phyloP scores from a whole-genome alignment of 1,140 invertebrate species.

The Tetramorium simillimum region DNA sequence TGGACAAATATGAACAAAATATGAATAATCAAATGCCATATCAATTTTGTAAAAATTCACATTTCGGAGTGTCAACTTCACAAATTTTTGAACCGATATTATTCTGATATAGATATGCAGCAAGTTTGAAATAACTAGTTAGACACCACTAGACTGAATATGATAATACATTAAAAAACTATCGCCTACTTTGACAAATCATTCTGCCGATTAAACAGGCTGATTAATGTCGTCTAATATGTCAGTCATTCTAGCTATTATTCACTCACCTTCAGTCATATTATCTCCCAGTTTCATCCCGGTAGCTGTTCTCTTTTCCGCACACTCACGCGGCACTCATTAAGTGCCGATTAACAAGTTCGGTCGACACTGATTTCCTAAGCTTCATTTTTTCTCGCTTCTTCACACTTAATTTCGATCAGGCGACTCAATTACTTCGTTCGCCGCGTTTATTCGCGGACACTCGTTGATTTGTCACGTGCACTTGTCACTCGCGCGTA shows the following conservation, averaged over 20 bases:
- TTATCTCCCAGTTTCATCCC: slow-evolving; percentile 75
- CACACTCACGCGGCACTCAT: slow-evolving; percentile 27
- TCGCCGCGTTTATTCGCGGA: not conserved
- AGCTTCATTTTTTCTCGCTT: slow-evolving; percentile 1
- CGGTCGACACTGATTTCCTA: not conserved
- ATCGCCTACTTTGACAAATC: not conserved
- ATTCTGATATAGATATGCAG: not conserved
- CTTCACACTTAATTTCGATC: slow-evolving; percentile 20
- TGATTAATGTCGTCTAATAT: not conserved
- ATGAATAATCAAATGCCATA: too few relatives aligned
- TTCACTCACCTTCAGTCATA: slow-evolving; percentile 70
- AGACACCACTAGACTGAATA: not conserved
- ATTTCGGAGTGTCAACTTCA: too few relatives aligned
- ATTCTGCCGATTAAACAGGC: not conserved
- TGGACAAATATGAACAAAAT: too few relatives aligned
- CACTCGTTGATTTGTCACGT: not conserved
- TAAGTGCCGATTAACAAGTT: slow-evolving; percentile 13
- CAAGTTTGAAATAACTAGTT: not conserved
- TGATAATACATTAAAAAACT: not conserved
- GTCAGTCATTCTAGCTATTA: not conserved
- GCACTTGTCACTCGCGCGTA: not conserved
- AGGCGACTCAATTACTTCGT: slow-evolving; percentile 8
- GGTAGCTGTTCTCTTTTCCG: slow-evolving; percentile 24
- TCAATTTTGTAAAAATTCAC: too few relatives aligned
- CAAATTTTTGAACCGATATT: not conserved